Conservation (phyloP, 2,797 vertebrate genomes). For the Cossypha dichroa region DNA sequence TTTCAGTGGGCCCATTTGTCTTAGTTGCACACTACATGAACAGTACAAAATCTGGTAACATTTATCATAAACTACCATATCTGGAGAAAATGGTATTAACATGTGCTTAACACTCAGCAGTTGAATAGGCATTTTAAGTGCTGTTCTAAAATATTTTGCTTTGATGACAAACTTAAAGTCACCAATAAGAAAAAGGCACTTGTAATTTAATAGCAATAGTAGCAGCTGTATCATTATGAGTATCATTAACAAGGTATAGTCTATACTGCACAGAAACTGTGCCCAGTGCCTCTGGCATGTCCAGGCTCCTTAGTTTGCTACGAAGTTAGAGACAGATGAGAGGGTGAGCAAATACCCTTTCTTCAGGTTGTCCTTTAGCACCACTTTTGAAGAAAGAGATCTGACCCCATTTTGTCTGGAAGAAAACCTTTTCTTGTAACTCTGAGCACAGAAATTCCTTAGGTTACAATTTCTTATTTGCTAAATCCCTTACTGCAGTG, state of each 20-base stretch:
- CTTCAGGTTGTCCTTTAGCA: not conserved
- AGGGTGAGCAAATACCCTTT: not conserved
- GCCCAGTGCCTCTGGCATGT: not conserved
- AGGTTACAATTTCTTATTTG: not conserved
- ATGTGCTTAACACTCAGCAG: constrained; percentile 58
- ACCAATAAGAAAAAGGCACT: not conserved
- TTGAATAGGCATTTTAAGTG: constrained; percentile 22
- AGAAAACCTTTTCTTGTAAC: not conserved
- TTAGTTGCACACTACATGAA: constrained; percentile 37
- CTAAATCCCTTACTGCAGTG: not conserved
- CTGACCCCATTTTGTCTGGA: not conserved
- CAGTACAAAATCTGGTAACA: constrained; percentile 52
- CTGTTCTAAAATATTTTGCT: constrained; percentile 20
- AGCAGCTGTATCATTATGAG: not conserved
- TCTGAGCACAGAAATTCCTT: not conserved
- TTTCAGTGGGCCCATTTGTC: constrained; percentile 59
- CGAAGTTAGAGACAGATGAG: not conserved
- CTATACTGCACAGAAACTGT: not conserved
- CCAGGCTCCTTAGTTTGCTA: not conserved
- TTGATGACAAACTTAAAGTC: constrained; percentile 32
- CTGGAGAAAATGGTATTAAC: constrained; percentile 61
- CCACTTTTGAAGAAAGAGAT: not conserved
- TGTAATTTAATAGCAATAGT: not conserved
- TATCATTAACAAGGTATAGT: not conserved
- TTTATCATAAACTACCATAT: constrained; percentile 66